These are phyloP conservation scores for Seriola aureovittata DNA, from an alignment of 2,113 vertebrate genomes.

Conservation along the genomic window DNA sequence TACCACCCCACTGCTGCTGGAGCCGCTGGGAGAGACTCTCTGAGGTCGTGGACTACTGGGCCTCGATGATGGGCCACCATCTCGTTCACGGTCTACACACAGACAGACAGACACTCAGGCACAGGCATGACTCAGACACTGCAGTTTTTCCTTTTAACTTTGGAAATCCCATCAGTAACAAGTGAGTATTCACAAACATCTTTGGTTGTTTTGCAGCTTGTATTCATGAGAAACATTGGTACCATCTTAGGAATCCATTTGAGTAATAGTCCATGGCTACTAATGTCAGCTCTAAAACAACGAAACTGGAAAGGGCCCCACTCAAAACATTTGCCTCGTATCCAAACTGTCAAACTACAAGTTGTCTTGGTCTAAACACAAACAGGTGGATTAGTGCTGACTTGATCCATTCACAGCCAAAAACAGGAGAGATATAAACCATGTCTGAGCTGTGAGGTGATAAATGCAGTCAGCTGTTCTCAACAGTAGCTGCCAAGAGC, in stretches of 20 bases:
- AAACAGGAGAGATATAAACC: constrained; percentile 25
- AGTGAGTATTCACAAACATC: neutral
- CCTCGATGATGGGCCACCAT: constrained; percentile 90
- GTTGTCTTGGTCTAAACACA: constrained; percentile 10
- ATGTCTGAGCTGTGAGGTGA: constrained; percentile 36
- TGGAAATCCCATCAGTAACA: neutral
- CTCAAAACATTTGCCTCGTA: neutral
- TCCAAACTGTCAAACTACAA: neutral
- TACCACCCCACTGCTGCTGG: constrained; percentile 89
- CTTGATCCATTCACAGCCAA: constrained; percentile 29
- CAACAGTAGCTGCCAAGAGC: constrained; percentile 33
- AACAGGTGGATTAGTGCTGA: constrained; percentile 23
- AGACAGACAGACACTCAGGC: neutral
- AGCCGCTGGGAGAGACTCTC: constrained; percentile 92
- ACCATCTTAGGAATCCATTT: neutral
- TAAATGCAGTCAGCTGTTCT: constrained; percentile 49
- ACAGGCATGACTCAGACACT: neutral
- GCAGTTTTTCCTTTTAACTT: neutral
- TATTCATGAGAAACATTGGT: neutral
- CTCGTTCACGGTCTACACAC: constrained; percentile 91
- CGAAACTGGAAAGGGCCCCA: neutral
- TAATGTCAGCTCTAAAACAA: neutral
- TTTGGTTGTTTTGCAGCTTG: neutral
- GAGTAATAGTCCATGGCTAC: neutral
- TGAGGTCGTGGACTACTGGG: constrained; percentile 96